Conservation (phyloP, 2,797 vertebrate genomes). For the Capromys pilorides region DNA sequence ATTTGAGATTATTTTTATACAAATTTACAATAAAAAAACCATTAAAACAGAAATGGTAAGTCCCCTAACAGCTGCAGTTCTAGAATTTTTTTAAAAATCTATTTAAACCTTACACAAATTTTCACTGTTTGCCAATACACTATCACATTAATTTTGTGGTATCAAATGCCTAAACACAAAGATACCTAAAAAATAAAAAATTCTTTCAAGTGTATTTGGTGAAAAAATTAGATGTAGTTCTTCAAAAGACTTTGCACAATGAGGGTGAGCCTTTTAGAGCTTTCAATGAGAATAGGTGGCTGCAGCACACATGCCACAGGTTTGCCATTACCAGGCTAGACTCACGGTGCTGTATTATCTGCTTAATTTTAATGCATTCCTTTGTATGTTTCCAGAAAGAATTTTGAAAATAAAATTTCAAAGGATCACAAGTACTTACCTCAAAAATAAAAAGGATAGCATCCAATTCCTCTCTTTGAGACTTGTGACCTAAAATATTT, state of each 20-base stretch:
- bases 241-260: not conserved
- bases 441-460: conserved; percentile 99
- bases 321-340: not conserved
- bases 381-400: conserved; percentile 44
- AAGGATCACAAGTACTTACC: conserved; percentile 86
- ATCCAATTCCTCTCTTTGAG: conserved; percentile 98
- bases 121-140: conserved; percentile 21
- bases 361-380: conserved; percentile 13
- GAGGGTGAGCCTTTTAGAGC: not conserved
- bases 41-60: conserved; percentile 30
- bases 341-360: not conserved
- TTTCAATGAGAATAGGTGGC: not conserved
- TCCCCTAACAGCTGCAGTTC: not conserved
- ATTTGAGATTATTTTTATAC: not conserved
- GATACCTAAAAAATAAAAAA: conserved; percentile 40
- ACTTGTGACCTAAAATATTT: conserved; percentile 94
- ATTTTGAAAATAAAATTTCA: conserved; percentile 36
- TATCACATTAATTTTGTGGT: conserved; percentile 15
- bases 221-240: conserved; percentile 46
- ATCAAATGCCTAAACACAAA: conserved; percentile 36
- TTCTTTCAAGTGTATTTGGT: not conserved
- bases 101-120: conserved; percentile 24
- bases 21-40: conserved; percentile 38
- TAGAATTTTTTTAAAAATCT: conserved; percentile 12
- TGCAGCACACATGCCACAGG: not conserved